Percentiles rank a stretch among this genome's conserved stretches.
These are phyloP conservation scores for Sesia apiformis DNA, from an alignment of 2,888 invertebrate species.

Conservation along the genomic window DNA sequence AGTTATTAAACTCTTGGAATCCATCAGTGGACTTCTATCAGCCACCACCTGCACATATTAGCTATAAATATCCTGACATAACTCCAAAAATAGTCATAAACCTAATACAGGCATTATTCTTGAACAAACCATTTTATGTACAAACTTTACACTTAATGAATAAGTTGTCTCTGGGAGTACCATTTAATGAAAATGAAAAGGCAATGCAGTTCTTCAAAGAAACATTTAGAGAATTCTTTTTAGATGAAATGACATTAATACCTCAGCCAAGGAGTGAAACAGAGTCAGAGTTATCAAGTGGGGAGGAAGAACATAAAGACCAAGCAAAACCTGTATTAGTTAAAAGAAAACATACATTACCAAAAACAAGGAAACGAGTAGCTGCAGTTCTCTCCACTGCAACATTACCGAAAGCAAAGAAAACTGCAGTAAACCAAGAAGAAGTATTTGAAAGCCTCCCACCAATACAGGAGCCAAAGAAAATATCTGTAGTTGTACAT, in stretches of 20 bases:
- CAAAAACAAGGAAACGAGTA: constrained; percentile 41
- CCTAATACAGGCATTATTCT: constrained; percentile 83
- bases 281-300: constrained; percentile 62
- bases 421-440: constrained; percentile 31
- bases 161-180: constrained; percentile 91
- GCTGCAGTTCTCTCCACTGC: constrained; percentile 31
- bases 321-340: constrained; percentile 27
- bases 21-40: constrained; percentile 79
- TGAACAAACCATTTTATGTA: constrained; percentile 87
- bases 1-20: constrained; percentile 57
- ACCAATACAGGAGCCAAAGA: constrained; percentile 50
- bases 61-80: constrained; percentile 87
- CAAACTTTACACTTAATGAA: constrained; percentile 95
- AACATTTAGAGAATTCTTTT: constrained; percentile 38
- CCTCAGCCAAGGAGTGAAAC: constrained; percentile 39
- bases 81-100: constrained; percentile 82
- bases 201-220: constrained; percentile 45
- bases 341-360: constrained; percentile 51
- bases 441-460: constrained; percentile 54
- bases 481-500: constrained; percentile 54
- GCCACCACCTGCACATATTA: constrained; percentile 83
- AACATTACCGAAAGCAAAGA: constrained; percentile 35
- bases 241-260: constrained; percentile 26
- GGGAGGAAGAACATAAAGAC: constrained; percentile 24
- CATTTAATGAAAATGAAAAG: constrained; percentile 77